A percentile compares a stretch with the other conserved stretches of the same genome.
These are phyloP conservation scores for Neoscelio sp. DNA, from an alignment of 2,888 invertebrate species.

Conservation along the genomic window DNA sequence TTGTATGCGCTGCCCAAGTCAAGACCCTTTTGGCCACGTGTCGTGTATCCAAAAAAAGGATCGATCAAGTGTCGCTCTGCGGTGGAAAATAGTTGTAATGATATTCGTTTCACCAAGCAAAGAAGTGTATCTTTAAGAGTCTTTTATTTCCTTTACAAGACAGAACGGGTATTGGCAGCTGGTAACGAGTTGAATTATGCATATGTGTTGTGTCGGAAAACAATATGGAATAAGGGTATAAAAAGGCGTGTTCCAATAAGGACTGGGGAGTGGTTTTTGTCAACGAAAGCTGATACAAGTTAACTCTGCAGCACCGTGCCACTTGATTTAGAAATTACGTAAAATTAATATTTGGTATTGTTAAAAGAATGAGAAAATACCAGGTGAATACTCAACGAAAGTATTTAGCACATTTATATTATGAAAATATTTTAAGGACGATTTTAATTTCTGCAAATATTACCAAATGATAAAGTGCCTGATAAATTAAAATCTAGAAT, in stretches of 20 bases:
- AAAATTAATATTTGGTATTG: conserved; percentile 10
- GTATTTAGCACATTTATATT: no score
- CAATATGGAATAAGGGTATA: conserved; percentile 51
- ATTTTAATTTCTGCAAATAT: no score
- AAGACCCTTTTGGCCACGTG: conserved; percentile 26
- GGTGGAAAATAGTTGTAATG: conserved; percentile 54
- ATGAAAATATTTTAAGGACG: no score
- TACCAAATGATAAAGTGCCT: no score
- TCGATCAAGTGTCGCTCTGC: conserved; percentile 44
- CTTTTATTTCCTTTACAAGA: conserved; percentile 56
- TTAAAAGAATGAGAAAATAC: conserved; percentile 4
- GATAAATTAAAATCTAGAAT: no score
- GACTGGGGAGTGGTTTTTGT: conserved; percentile 47
- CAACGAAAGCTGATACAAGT: conserved; percentile 29
- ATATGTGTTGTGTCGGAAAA: conserved; percentile 49
- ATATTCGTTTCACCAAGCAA: conserved; percentile 50
- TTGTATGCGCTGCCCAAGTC: conserved; percentile 18
- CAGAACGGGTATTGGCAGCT: conserved; percentile 46
- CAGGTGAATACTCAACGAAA: neutral
- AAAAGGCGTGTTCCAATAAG: conserved; percentile 52
- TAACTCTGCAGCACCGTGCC: conserved; percentile 4
- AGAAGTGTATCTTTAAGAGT: conserved; percentile 34
- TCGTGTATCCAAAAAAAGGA: conserved; percentile 38
- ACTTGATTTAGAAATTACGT: conserved; percentile 35
- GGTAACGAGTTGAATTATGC: conserved; percentile 64